Base-by-base conservation (phyloP, 2,113 vertebrate genomes). In the Pithys albifrons region DNA sequence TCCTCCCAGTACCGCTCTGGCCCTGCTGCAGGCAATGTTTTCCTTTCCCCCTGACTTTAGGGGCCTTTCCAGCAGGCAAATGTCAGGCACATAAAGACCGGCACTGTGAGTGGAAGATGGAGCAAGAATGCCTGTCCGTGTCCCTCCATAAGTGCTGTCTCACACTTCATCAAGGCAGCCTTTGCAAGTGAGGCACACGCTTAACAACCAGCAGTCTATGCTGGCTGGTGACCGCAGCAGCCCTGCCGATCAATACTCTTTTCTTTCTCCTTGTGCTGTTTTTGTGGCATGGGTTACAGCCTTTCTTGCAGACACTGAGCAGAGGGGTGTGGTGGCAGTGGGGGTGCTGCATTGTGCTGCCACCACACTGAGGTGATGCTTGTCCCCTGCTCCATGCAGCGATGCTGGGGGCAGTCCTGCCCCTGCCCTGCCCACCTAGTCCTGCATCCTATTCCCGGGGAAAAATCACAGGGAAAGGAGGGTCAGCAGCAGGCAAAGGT, bases 121-220 rank as follows among this genome's bases (percentile, higher is more conserved):
- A 97, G 95, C 70, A 83, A 95, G 94, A 92, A 97, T 80, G 96
- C 93, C 88, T 92, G 96, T 95, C 95, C 71, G 80, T 28, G 97
- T 97, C 97, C 88, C 96, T 97, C 95, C 71, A 69, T 92, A 97
- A 97, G 96, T 95, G 95, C 96, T 90, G 96, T 95, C 96, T 97
- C 97, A 93, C 96, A 97, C 97, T 97, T 97, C 96, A 97, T 97
- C 96, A 97, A 97, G 95, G 96, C 97, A 89, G 97, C 93, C 97
- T 97, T 97, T 97, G 95, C 96, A 67, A 92, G 91, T 6, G 49
- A 93, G 95, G 94, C 96, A 93, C 92, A 65, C 64, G 87, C 91
- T 93, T 92, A 97, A 97, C 97, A 97, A 97, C 97, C 92, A 92
- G 76, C 91, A 79, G 95, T 97, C 96, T 97, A 97, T 97, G 91